A percentile compares a stretch with the other conserved stretches of the same genome.
These are phyloP conservation scores for Scophthalmus maximus DNA, from an alignment of 2,113 vertebrate genomes.

Conservation along the genomic window DNA sequence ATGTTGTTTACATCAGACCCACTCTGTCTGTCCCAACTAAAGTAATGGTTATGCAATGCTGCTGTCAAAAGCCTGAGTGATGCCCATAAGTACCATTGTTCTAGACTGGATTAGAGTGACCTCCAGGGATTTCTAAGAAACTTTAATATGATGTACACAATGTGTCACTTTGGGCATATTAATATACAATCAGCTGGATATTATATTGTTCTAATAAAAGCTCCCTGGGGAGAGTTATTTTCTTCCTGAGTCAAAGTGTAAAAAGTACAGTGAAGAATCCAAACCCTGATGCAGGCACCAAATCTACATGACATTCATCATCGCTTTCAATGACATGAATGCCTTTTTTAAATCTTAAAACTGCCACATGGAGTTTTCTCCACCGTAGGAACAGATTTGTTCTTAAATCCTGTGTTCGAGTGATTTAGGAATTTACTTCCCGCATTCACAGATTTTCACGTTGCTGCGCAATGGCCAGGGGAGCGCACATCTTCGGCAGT, in stretches of 20 bases:
- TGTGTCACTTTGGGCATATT: neutral
- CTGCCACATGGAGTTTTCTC: neutral
- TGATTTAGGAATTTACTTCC: too few relatives aligned
- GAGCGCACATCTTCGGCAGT: too few relatives aligned
- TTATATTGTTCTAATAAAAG: neutral
- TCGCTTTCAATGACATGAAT: neutral
- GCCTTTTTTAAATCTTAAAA: neutral
- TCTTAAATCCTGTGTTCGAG: too few relatives aligned
- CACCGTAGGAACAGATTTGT: too few relatives aligned
- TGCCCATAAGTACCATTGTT: neutral
- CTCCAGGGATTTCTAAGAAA: too few relatives aligned
- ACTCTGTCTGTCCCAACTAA: too few relatives aligned
- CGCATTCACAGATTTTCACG: too few relatives aligned
- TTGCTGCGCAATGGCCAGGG: too few relatives aligned
- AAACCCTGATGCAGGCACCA: neutral
- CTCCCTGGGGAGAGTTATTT: neutral
- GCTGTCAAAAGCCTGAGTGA: slow-evolving; percentile 23
- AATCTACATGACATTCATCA: neutral
- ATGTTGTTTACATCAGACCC: slow-evolving; percentile 38
- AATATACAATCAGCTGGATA: neutral
- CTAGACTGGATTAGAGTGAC: too few relatives aligned
- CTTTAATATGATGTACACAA: too few relatives aligned
- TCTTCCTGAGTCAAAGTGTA: neutral
- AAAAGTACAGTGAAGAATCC: neutral
- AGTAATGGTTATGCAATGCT: slow-evolving; percentile 14